phyloP scores from a whole-genome alignment of 2,113 vertebrate species.

The Hydrochoerus hydrochaeris region DNA sequence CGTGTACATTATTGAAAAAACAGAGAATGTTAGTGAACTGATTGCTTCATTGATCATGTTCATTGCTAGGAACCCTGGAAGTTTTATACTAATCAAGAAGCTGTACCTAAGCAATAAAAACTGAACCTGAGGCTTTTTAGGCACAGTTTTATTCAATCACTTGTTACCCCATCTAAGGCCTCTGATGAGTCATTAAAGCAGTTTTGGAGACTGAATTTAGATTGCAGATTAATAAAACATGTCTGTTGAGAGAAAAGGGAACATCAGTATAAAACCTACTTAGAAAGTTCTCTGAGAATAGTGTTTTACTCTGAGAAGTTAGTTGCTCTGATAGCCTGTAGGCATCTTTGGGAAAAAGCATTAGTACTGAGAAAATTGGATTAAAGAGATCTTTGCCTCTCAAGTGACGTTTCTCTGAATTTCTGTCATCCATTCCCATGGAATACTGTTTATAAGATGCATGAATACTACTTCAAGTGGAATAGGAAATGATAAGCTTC shows the following conservation, averaged over 20 bases:
- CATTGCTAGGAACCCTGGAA: constrained; percentile 34
- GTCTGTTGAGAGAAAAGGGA: not conserved
- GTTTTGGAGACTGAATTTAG: constrained; percentile 39
- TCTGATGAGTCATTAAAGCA: not conserved
- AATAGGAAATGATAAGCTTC: not conserved
- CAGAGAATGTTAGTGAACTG: not conserved
- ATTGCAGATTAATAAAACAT: not conserved
- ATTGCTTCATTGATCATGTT: not conserved
- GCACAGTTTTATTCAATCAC: constrained; percentile 32
- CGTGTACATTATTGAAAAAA: not conserved
- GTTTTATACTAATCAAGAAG: constrained; percentile 33
- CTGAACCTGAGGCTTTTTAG: constrained; percentile 24
- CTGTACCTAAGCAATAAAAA: constrained; percentile 31
- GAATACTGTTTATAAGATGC: not conserved
- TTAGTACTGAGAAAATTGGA: constrained; percentile 28
- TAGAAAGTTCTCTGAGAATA: constrained; percentile 37
- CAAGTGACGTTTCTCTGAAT: constrained; percentile 9
- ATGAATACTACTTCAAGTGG: not conserved
- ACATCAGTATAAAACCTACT: not conserved
- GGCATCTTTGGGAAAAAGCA: constrained; percentile 15
- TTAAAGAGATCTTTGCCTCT: not conserved
- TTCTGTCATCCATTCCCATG: not conserved
- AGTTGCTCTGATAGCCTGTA: not conserved
- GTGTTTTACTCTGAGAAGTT: not conserved
- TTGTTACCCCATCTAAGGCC: constrained; percentile 33